Evolutionary conservation across 2,888 invertebrate genomes (phyloP), one percentile per base, ranked within the genome.

Genomic region (Cerastis rubricosa): DNA sequence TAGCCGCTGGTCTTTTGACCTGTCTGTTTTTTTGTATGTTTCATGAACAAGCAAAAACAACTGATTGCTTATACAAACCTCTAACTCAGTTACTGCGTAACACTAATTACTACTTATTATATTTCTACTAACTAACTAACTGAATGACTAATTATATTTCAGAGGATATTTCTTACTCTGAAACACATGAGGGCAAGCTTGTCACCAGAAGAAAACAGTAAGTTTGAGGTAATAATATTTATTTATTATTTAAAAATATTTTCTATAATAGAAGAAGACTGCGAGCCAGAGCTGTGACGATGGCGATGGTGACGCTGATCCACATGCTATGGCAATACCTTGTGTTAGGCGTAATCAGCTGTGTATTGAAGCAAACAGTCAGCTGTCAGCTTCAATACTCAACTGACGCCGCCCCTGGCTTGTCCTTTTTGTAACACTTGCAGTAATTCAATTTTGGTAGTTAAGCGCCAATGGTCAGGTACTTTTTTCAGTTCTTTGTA

Each of bases 1-100:
- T 35, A 25, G 51, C 14, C 25, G 35, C 25, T 77, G 35, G 35
- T 45, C 43, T 29, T 35, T 79, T 35, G 49, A 79, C 59, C 71
- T 51, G 59, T 51, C 43, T 71, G 17, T 59, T 35, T 45, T n/a
- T 71, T 49, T 49, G 19, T 19, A 8, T 45, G 3, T 51, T n/a
- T 17, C 19, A 19, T 35, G 47, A 25, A 71, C 22, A 40, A 0
- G 51, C 47, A n/a, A 25, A 57, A 57, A 57, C 57, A 9, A 8
- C 7, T 17, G 14, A 17, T 17, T 25, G 25, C 14, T 57, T 25
- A 57, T 57, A 1, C 11, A n/a, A 51, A 25, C 57, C 2, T 25
- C 14, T 25, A 57, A 25, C 25, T 57, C 25, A n/a, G 54, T 51
- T 51, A 22, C 51, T 51, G 51, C 0, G 12, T n/a, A 54, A 54